These are phyloP conservation scores for Trachelus stipa DNA, from an alignment of 2,888 invertebrate genomes.

Conservation along the genomic window DNA sequence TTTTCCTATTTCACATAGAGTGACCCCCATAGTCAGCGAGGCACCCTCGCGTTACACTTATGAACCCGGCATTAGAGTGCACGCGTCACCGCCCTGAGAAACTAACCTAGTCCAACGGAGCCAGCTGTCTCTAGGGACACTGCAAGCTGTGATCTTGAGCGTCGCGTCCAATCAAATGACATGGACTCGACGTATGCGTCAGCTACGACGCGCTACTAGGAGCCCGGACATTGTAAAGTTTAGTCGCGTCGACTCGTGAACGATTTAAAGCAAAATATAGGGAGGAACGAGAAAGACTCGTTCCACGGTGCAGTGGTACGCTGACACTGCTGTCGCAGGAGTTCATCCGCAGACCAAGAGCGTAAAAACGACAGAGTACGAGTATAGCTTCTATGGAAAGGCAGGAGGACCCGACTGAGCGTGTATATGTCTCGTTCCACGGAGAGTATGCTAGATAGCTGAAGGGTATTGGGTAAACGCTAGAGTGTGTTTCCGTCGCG, in stretches of 20 bases:
- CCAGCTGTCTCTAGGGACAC: not conserved
- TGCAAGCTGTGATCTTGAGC: not conserved
- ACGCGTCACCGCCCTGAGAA: not conserved
- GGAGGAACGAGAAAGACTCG: not conserved
- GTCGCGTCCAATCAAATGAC: not conserved
- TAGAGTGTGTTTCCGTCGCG: not conserved
- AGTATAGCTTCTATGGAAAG: not conserved
- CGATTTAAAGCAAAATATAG: not conserved
- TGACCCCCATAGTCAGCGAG: not conserved
- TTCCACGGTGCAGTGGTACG: not conserved
- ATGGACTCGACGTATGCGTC: not conserved
- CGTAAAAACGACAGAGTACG: not conserved
- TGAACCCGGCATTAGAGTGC: not conserved
- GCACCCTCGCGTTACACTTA: not conserved
- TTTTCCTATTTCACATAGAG: not conserved
- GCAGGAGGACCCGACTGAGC: not conserved
- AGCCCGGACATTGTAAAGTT: not conserved
- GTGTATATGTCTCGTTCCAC: not conserved
- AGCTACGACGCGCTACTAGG: not conserved
- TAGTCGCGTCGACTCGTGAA: not conserved
- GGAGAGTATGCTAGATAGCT: not conserved
- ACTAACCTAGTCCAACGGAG: not conserved
- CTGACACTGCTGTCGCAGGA: not conserved
- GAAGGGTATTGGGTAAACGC: not conserved
- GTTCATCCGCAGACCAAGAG: not conserved